A percentile compares a stretch with the other conserved stretches of the same genome.
These are phyloP conservation scores for Heliothis virescens DNA, from an alignment of 1,140 invertebrate genomes.

Conservation along the genomic window DNA sequence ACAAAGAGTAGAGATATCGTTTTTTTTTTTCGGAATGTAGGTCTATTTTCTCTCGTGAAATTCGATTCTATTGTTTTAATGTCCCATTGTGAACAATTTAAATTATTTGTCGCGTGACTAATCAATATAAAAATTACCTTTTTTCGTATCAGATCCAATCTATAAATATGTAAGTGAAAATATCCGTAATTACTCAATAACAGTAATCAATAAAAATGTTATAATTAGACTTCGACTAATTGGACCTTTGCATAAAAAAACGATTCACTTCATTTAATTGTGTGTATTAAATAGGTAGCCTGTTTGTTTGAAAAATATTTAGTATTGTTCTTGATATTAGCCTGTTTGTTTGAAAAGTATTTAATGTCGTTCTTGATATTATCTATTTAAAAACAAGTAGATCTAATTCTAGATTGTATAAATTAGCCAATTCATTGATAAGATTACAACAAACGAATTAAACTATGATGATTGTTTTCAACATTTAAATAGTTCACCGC, in stretches of 20 bases:
- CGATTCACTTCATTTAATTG: neutral
- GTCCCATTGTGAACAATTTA: too few relatives aligned
- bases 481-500: too few relatives aligned
- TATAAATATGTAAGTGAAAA: neutral
- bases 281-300: neutral
- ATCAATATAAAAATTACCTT: too few relatives aligned
- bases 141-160: too few relatives aligned
- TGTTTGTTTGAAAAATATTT: neutral
- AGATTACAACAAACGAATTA: too few relatives aligned
- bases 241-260: neutral
- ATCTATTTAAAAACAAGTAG: slow-evolving; percentile 1
- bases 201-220: neutral
- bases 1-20: neutral
- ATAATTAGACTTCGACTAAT: neutral
- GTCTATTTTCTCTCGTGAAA: neutral
- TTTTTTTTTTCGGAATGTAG: neutral
- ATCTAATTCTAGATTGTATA: too few relatives aligned
- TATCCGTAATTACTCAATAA: neutral
- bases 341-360: neutral
- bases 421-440: too few relatives aligned
- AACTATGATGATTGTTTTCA: too few relatives aligned
- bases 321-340: neutral
- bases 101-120: too few relatives aligned
- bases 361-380: neutral
- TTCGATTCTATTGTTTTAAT: neutral